Evolutionary conservation across 2,797 vertebrate species (phyloP).

Genomic region (Pantherophis vulpinus): DNA sequence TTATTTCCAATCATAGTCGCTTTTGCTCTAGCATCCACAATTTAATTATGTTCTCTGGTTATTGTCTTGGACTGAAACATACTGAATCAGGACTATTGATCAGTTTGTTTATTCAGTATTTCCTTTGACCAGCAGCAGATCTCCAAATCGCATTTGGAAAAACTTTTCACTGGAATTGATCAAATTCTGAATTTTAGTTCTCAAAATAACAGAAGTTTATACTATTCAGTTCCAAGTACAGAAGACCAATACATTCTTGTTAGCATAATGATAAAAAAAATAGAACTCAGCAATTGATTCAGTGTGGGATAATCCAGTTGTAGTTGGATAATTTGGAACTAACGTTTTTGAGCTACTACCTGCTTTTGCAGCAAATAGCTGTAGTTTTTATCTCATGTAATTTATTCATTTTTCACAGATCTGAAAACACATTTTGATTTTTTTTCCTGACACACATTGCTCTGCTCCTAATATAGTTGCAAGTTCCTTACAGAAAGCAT

Average conservation of each 20-base stretch:
- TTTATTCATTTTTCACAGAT: neutral
- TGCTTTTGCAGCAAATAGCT: neutral
- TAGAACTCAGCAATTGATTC: neutral
- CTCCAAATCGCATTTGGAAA: neutral
- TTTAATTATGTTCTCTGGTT: neutral
- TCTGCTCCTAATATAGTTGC: slow-evolving; percentile 2
- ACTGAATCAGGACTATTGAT: neutral
- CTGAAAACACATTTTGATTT: slow-evolving; percentile 1
- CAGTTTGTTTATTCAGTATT: neutral
- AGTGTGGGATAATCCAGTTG: neutral
- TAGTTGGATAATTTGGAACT: neutral
- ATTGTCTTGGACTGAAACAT: neutral
- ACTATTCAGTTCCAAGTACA: neutral
- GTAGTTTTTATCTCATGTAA: neutral
- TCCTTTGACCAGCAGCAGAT: neutral
- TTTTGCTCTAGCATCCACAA: neutral
- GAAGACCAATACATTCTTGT: neutral
- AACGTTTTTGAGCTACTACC: too few species aligned
- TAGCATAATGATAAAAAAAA: neutral
- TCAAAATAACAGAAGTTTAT: neutral
- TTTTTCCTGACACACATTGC: neutral
- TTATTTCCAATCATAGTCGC: neutral
- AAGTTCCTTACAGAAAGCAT: slow-evolving; percentile 8
- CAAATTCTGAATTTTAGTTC: neutral
- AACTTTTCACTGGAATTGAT: neutral